Base-by-base conservation (phyloP, 92 coral and sea anemone species). In the Scolanthus callimorphus region DNA sequence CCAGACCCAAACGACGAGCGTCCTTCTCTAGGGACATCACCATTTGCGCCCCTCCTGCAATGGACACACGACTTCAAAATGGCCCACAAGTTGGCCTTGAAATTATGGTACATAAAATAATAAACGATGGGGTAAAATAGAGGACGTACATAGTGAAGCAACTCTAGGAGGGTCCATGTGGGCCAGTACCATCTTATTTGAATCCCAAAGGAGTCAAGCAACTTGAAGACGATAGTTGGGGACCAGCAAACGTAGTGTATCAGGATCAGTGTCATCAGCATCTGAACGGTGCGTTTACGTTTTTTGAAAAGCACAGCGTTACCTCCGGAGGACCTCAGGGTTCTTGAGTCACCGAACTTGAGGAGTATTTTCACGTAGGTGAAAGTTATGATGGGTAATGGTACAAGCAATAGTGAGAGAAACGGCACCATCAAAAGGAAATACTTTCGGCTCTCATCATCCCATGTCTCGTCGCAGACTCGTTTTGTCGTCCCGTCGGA, bases 271-370 rank as follows among this genome's bases (percentile, higher is more conserved):
- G 51, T 39, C 8, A 82, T 54, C 25, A 88, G 41, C 89, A 77
- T 51, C 27, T 57, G 51, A 3, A 78, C 70, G 59, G 74, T 67
- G 27, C 58, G 54, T 31, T 59, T 80, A 49, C 97, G 67, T 50
- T 76, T 91, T 57, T 68, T 71, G 39, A 60, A 64, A 24, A 91
- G 90, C 30, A 91, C 64, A n/a, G 82, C 92, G 52, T 74, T 88
- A 27, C 97, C 97, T 28, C 97, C 97, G 29, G 97, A 91, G 1
- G 80, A 55, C 41, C 41, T 34, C 15, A 88, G 63, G 13, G 85
- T 68, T 25, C 85, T 67, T 13, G 95, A 79, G 17, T 59, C 78
- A 25, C 60, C 56, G 34, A 86, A 62, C 55, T 82, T 86, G 53
- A 50, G 70, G 6, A 71, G 39, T 1, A 82, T 75, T 71, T 69